These are phyloP conservation scores for Andinoacara biseriatus DNA, from an alignment of 2,113 vertebrate species.

Conservation along the genomic window DNA sequence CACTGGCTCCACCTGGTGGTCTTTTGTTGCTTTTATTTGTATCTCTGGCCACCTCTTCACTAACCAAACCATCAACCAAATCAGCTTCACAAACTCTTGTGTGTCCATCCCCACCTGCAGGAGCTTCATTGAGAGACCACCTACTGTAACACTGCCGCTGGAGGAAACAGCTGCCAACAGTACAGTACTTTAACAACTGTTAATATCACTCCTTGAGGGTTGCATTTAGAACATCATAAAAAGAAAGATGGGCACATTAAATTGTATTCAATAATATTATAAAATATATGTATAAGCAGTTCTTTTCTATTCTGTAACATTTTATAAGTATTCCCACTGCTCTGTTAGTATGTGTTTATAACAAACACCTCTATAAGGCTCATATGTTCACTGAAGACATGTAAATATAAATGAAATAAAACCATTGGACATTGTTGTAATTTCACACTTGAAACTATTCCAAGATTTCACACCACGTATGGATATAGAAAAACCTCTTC, in stretches of 20 bases:
- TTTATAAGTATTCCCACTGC: not conserved
- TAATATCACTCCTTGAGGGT: not conserved
- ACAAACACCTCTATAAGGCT: not conserved
- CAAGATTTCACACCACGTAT: too few relatives aligned
- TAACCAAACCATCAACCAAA: not conserved
- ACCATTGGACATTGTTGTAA: too few relatives aligned
- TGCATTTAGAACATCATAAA: not conserved
- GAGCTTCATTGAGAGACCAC: too few relatives aligned
- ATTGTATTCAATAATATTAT: not conserved
- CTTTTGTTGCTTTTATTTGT: not conserved
- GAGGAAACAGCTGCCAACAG: too few relatives aligned
- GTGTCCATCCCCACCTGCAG: too few relatives aligned
- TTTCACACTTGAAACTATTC: too few relatives aligned
- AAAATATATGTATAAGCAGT: not conserved
- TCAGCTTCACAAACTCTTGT: not conserved
- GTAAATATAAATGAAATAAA: too few relatives aligned
- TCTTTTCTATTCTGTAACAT: not conserved
- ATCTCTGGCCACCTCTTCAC: not conserved
- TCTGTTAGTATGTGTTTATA: not conserved
- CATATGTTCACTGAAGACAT: not conserved
- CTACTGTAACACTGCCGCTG: too few relatives aligned
- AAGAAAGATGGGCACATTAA: not conserved
- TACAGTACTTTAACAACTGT: not conserved
- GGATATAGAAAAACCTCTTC: too few relatives aligned
- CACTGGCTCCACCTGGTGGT: not conserved